Evolutionary conservation across 2,113 vertebrate genomes (phyloP), one percentile per base, ranked within the genome.

Genomic region (Halcyon senegalensis): DNA sequence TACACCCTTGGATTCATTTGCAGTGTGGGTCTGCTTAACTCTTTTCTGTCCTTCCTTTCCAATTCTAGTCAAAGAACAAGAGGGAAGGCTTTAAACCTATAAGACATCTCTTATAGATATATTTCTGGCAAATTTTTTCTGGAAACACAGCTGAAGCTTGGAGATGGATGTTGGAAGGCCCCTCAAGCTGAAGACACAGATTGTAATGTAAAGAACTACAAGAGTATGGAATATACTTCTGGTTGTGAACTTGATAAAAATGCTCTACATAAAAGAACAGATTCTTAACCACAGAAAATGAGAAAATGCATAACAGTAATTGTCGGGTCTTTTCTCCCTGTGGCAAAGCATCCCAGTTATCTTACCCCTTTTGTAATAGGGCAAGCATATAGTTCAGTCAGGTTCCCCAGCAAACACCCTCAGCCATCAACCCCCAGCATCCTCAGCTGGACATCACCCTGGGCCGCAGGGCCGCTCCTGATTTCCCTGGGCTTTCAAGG

Each of bases 211-310:
- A 86, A 72, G 35, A 64, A 10, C n/a, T 75, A 17, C 33, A 50
- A 31, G 2, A 25, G 5, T 13, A n/a, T 2, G 3, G 17, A 8
- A 1, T 3, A 37, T 13, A 35, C 30, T 77, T 68, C 30, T 19
- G 16, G 17, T 46, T 55, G 21, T 3, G 11, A 16, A 59, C 23
- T 17, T 30, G 5, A n/a, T 13, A 53, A 53, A 48, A 55, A 5
- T 25, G 19, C 3, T 41, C 69, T 58, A 31, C 6, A 8, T 33
- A 27, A 66, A 90, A 46, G 0, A 73, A 44, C 1, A 63, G 14
- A 46, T 35, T 87, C 73, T 59, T 23, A 86, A 64, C 3, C 17
- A 51, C 16, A 67, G 3, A 59, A 75, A 5, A 30, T 48, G 24
- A 43, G 19, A 46, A 20, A 73, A 59, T 5, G 8, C 10, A 2